Evolutionary conservation across 2,797 vertebrate genomes (phyloP).

Genomic region (Crenichthys baileyi): DNA sequence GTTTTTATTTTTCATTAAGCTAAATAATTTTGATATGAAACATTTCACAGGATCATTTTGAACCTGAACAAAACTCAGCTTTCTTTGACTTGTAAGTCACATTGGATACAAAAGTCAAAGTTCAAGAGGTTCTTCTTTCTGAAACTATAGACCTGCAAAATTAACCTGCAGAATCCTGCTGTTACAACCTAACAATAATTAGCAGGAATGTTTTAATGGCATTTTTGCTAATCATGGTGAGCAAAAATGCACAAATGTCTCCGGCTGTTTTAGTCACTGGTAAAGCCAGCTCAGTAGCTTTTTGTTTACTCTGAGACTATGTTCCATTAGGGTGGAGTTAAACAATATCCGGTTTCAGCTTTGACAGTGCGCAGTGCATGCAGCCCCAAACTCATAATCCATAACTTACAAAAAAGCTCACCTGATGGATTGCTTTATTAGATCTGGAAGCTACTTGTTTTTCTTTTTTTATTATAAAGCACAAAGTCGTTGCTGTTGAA

Average conservation of each 20-base stretch:
- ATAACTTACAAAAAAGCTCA: background rate
- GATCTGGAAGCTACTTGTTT: background rate
- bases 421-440: background rate
- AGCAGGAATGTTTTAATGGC: background rate
- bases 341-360: background rate
- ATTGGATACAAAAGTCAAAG: background rate
- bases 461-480: background rate
- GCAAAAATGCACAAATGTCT: background rate
- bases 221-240: background rate
- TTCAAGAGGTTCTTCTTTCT: background rate
- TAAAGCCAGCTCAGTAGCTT: background rate
- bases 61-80: too few relatives aligned
- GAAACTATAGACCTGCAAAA: background rate
- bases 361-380: too few relatives aligned
- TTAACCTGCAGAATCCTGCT: background rate
- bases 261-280: background rate
- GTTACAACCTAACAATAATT: background rate
- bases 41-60: background rate
- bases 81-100: background rate
- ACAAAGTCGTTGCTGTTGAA: conserved; percentile 1
- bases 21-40: background rate
- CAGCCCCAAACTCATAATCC: background rate
- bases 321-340: background rate
- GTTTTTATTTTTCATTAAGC: background rate
- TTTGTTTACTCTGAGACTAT: background rate